phyloP scores from a whole-genome alignment of 2,888 invertebrate genomes.

The Cryptocheilus praepositus region DNA sequence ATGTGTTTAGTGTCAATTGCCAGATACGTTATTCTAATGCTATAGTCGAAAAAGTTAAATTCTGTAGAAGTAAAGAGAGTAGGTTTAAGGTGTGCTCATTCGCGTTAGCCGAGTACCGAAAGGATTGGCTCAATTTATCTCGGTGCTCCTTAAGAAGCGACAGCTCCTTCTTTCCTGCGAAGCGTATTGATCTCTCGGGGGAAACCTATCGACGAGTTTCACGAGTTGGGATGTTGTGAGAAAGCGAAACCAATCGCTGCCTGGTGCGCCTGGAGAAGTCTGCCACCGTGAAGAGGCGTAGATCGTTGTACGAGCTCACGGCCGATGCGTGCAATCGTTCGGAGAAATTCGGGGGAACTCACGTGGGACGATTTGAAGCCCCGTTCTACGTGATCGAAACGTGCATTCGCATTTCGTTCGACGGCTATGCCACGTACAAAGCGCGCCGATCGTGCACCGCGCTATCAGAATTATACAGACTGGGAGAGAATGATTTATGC shows the following conservation, averaged over 20 bases:
- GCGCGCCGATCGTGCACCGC: no score
- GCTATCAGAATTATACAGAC: no score
- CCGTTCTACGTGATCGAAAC: constrained; percentile 7
- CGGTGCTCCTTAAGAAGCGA: constrained; percentile 2
- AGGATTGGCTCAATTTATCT: not conserved
- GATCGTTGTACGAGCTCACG: not conserved
- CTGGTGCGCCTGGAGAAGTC: constrained; percentile 2
- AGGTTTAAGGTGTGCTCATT: no score
- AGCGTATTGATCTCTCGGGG: constrained; percentile 6
- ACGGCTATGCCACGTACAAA: not conserved
- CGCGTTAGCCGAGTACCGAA: not conserved
- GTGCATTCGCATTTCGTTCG: constrained; percentile 29
- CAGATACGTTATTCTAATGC: no score
- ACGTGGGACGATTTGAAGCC: constrained; percentile 24
- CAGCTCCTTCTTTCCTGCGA: constrained; percentile 1
- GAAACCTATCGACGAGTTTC: constrained; percentile 19
- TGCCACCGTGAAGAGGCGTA: constrained; percentile 10
- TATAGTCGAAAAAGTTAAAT: no score
- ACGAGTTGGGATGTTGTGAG: constrained; percentile 22
- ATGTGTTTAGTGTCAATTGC: no score
- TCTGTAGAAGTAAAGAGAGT: no score
- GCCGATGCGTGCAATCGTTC: not conserved
- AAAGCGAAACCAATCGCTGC: constrained; percentile 28
- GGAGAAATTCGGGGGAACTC: constrained; percentile 31
- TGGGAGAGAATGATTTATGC: no score